These are phyloP conservation scores for Scomber japonicus DNA, from an alignment of 2,113 vertebrate genomes.

Conservation along the genomic window DNA sequence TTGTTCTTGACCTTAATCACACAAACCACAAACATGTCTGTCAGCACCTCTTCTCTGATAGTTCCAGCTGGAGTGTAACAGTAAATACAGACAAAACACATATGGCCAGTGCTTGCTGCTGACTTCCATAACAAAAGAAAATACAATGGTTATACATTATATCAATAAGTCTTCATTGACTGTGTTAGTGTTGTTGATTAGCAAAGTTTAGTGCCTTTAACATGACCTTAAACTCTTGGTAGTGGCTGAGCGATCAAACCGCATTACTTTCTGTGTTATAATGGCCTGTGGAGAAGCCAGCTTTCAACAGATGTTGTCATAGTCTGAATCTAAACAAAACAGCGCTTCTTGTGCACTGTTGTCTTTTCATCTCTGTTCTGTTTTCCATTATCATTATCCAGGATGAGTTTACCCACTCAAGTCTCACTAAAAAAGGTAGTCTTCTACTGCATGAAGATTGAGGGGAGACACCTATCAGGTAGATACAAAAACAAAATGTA, in stretches of 20 bases:
- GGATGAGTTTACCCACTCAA: neutral
- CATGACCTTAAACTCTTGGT: neutral
- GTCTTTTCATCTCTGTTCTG: neutral
- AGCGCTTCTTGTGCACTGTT: neutral
- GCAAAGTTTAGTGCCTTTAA: neutral
- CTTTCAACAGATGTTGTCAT: neutral
- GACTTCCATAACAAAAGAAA: neutral
- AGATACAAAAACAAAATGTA: neutral
- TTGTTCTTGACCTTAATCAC: constrained; percentile 36
- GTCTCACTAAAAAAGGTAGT: no score
- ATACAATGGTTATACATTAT: neutral
- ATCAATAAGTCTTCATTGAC: neutral
- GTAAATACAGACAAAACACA: constrained; percentile 19
- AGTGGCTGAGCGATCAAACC: neutral
- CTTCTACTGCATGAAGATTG: neutral
- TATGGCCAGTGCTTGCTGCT: neutral
- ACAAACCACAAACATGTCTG: constrained; percentile 32
- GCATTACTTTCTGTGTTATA: neutral
- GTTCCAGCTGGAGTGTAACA: constrained; percentile 14
- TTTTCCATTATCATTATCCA: neutral
- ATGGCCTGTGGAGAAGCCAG: neutral
- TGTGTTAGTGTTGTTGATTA: neutral
- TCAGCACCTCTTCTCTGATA: constrained; percentile 23
- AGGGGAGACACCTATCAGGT: neutral
- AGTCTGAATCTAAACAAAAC: neutral